A percentile compares a stretch with the other conserved stretches of the same genome.
Evolutionary conservation across 2,888 invertebrate species (phyloP).

Genomic region (Coenonympha arcania): DNA sequence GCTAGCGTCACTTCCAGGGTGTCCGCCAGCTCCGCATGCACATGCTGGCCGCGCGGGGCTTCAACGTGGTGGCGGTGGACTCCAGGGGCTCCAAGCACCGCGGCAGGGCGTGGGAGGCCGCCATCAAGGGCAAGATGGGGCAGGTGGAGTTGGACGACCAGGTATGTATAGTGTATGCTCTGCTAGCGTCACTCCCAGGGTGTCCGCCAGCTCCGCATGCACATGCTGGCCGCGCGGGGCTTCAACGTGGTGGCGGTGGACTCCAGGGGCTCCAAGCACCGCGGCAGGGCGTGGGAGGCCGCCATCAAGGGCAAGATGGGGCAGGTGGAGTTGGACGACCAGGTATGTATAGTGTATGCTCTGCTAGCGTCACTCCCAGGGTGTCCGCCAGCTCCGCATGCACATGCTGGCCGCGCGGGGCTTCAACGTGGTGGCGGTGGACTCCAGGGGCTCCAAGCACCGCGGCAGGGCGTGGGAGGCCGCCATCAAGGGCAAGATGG

Average conservation of each 20-base stretch:
- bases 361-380: constrained; percentile 72
- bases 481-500: constrained; percentile 91
- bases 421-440: constrained; percentile 95
- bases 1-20: constrained; percentile 75
- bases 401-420: constrained; percentile 96
- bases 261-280: constrained; percentile 94
- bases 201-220: constrained; percentile 91
- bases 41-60: constrained; percentile 95
- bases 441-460: constrained; percentile 95
- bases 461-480: constrained; percentile 94
- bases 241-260: constrained; percentile 97
- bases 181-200: constrained; percentile 76
- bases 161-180: constrained; percentile 43
- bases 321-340: constrained; percentile 93
- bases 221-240: constrained; percentile 95
- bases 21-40: constrained; percentile 94
- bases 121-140: constrained; percentile 92
- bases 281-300: constrained; percentile 93
- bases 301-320: constrained; percentile 93
- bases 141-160: constrained; percentile 95
- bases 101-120: constrained; percentile 92
- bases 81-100: constrained; percentile 96
- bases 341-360: constrained; percentile 62
- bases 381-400: constrained; percentile 91
- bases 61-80: constrained; percentile 96